Conservation (phyloP, 2,888 invertebrate species). For the Cyclophora punctaria region DNA sequence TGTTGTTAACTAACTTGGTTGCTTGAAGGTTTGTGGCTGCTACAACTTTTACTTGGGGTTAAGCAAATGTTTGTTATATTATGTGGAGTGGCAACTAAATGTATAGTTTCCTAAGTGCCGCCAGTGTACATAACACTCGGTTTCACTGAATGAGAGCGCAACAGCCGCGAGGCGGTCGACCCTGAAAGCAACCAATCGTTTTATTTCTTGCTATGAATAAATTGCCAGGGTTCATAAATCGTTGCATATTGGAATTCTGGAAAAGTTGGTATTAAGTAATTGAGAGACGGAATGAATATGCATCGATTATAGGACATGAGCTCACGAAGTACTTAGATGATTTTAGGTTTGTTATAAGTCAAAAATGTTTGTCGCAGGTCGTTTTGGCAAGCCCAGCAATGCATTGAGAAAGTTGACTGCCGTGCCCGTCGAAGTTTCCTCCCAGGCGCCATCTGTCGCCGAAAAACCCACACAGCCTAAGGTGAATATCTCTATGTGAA, state of each 20-base stretch:
- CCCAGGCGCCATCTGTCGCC: conserved; percentile 40
- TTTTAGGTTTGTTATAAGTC: not conserved
- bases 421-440: conserved; percentile 21
- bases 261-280: too few species aligned
- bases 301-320: too few species aligned
- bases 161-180: conserved; percentile 12
- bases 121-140: conserved; percentile 6
- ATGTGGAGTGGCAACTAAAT: not conserved
- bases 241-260: too few species aligned
- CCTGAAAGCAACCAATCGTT: conserved; percentile 15
- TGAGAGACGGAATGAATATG: too few species aligned
- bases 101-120: not conserved
- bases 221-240: too few species aligned
- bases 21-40: not conserved
- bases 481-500: conserved; percentile 25
- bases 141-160: too few species aligned
- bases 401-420: conserved; percentile 45
- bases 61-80: too few species aligned
- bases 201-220: conserved; percentile 2
- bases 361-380: conserved; percentile 40
- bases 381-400: conserved; percentile 59
- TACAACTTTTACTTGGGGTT: too few species aligned
- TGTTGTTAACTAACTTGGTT: not conserved
- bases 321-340: too few species aligned
- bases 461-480: conserved; percentile 56